phyloP scores from a whole-genome alignment of 2,797 vertebrate genomes.

The Okamejei kenojei region DNA sequence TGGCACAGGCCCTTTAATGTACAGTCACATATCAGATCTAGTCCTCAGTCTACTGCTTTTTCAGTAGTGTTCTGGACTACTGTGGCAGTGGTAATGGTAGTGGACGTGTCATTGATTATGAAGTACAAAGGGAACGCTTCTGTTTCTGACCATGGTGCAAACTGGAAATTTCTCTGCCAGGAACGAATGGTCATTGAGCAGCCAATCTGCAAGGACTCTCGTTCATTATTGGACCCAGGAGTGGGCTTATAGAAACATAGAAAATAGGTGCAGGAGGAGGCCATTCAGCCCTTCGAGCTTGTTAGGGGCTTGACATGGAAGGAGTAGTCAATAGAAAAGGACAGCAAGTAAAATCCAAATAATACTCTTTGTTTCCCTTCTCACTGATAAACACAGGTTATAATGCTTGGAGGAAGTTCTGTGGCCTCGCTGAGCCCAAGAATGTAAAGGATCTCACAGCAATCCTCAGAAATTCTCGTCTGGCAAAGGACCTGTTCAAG shows the following conservation, averaged over 20 bases:
- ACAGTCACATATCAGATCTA: background rate
- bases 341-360: background rate
- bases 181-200: background rate
- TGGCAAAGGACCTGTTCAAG: slow-evolving; percentile 63
- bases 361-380: background rate
- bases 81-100: too few species aligned
- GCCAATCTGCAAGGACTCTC: background rate
- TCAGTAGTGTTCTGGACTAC: background rate
- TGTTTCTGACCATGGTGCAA: background rate
- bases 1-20: background rate
- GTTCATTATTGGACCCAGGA: background rate
- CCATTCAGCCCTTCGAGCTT: too few species aligned
- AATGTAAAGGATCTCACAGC: slow-evolving; percentile 55
- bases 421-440: slow-evolving; percentile 67
- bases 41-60: background rate
- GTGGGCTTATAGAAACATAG: too few species aligned
- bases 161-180: background rate
- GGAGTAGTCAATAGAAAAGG: background rate
- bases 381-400: slow-evolving; percentile 63
- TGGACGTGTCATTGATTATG: background rate
- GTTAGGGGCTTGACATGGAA: background rate
- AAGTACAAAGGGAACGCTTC: background rate
- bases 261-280: too few species aligned
- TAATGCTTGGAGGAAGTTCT: slow-evolving; percentile 74
- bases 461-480: slow-evolving; percentile 55